These are phyloP conservation scores for Ammospiza maritima DNA, from an alignment of 2,797 vertebrate species.

Conservation along the genomic window DNA sequence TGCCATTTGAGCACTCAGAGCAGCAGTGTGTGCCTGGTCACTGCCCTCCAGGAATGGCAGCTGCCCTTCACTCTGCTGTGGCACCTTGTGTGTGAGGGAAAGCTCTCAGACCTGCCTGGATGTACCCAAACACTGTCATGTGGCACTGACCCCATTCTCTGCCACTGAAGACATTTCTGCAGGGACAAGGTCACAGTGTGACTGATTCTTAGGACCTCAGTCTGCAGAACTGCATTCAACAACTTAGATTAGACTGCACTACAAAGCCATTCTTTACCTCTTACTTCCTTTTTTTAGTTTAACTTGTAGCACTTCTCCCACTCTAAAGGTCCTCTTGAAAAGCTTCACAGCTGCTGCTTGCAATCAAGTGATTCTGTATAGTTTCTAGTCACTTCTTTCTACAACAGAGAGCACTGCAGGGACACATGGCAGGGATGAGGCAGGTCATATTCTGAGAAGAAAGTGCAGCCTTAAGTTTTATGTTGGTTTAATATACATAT, in stretches of 20 bases:
- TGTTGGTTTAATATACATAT: background rate
- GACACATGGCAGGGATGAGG: background rate
- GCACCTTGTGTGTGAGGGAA: background rate
- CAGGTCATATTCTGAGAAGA: background rate
- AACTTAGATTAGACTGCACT: background rate
- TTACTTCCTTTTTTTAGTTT: background rate
- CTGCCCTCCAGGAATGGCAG: background rate
- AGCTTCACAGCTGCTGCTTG: background rate
- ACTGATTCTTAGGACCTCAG: background rate
- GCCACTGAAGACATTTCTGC: background rate
- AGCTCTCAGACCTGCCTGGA: background rate
- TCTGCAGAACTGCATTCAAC: background rate
- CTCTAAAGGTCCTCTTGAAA: background rate
- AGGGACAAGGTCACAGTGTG: background rate
- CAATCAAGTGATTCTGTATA: background rate
- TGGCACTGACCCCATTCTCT: background rate
- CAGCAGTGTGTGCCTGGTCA: fast-evolving
- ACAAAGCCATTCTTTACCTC: background rate
- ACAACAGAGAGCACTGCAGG: background rate
- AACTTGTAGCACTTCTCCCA: background rate
- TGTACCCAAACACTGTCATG: background rate
- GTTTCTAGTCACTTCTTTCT: background rate
- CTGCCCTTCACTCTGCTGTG: background rate
- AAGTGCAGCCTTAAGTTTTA: background rate
- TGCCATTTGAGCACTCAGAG: background rate